A percentile compares a stretch with the other conserved stretches of the same genome.
Evolutionary conservation across 2,797 vertebrate genomes (phyloP).

Genomic region (Lutjanus argentimaculatus): DNA sequence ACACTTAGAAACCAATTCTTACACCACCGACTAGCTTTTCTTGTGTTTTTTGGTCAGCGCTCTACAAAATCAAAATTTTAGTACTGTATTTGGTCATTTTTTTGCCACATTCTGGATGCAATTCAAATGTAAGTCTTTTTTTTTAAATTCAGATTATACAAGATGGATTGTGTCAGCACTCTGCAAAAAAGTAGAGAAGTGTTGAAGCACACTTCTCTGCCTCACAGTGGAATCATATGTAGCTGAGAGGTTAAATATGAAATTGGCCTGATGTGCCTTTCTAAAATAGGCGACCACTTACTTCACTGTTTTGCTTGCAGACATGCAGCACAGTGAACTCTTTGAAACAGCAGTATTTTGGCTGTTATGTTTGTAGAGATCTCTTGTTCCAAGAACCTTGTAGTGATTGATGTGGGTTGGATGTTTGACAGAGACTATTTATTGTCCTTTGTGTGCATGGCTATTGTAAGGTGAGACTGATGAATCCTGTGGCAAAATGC

Average conservation of each 20-base stretch:
- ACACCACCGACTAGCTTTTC: too few relatives aligned
- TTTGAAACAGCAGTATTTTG: neutral
- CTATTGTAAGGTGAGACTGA: neutral
- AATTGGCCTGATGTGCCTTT: neutral
- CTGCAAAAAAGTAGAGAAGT: neutral
- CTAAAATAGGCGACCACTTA: neutral
- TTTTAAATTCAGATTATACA: neutral
- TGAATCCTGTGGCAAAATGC: neutral
- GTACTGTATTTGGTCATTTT: neutral
- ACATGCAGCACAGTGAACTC: neutral
- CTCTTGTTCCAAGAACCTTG: neutral
- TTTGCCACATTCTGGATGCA: neutral
- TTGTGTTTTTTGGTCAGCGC: neutral
- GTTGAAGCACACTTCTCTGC: constrained; percentile 4
- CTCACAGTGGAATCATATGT: constrained; percentile 1
- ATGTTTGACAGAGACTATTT: neutral
- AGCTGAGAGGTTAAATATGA: constrained; percentile 1
- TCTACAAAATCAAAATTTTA: neutral
- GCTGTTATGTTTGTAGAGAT: neutral
- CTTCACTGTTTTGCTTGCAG: neutral
- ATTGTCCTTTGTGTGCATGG: neutral
- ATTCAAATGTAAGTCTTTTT: neutral
- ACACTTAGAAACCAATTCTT: too few relatives aligned
- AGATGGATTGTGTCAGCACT: neutral
- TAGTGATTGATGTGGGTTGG: neutral